Percentiles rank a stretch among this genome's conserved stretches.
These are phyloP conservation scores for Cecidostiba fungosa DNA, from an alignment of 2,888 invertebrate species.

Conservation along the genomic window DNA sequence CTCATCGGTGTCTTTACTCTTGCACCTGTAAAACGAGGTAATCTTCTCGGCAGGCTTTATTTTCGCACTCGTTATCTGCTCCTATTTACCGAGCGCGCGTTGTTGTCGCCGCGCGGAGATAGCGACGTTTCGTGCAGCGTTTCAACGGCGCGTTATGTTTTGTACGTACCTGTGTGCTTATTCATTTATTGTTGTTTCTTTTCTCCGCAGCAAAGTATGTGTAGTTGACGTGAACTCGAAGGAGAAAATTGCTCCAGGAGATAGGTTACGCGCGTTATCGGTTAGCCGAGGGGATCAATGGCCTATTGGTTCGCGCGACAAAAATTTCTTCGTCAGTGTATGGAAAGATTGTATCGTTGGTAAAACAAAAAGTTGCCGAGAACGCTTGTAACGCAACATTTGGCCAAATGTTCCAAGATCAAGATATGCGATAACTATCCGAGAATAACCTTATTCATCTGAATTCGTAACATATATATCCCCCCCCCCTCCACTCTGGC, in stretches of 20 bases:
- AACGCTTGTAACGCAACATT: too few species aligned
- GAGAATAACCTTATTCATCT: neutral
- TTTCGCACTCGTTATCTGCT: conserved; percentile 71
- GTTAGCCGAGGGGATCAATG: conserved; percentile 18
- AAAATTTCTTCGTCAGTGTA: neutral
- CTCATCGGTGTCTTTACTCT: neutral
- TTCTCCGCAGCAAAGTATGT: neutral
- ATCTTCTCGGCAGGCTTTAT: conserved; percentile 32
- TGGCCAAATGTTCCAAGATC: neutral
- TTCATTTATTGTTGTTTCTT: neutral
- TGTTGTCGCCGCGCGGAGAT: conserved; percentile 53
- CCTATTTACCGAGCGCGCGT: conserved; percentile 73
- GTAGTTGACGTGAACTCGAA: neutral
- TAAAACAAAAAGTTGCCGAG: neutral
- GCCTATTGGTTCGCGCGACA: neutral
- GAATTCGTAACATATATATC: neutral
- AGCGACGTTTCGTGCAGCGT: neutral
- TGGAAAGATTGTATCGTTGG: neutral
- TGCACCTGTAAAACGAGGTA: neutral
- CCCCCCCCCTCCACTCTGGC: neutral
- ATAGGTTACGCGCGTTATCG: neutral
- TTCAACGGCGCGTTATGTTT: too few species aligned
- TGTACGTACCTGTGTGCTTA: neutral
- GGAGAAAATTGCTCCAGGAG: neutral
- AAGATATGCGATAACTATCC: neutral